Base-by-base conservation (phyloP, 2,797 vertebrate genomes). In the Gambusia yucatana region DNA sequence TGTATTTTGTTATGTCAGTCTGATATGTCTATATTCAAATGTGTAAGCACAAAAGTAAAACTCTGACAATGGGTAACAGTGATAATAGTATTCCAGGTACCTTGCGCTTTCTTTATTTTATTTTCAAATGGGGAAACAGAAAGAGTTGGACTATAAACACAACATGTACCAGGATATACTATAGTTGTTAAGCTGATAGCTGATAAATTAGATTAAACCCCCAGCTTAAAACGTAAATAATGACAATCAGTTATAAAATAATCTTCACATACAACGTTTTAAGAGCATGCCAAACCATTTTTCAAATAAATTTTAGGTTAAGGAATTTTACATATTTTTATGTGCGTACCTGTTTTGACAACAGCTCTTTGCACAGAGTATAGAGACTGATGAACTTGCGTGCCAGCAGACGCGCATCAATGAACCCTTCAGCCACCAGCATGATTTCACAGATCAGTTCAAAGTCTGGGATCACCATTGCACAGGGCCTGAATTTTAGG, bases 381-480 rank as follows among this genome's bases (percentile, higher is more conserved):
- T 96, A 96, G 72, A 97, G 93, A 84, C 92, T 96, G 82, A 97
- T 97, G 83, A 97, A 97, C 79, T 97, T 97, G 84, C 94, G 95
- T 11, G 95, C 92, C 52, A 96, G 85, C 82, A 95, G 91, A n/a
- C 95, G 94, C 44, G 95, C 96, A 70, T 96, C 96, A 77, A 97
- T 91, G 81, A 95, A 96, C 71, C 96, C 93, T 86, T 97, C 96
- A 10, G 94, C 96, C 69, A 96, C 94, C 91, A 97, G 84, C 92
- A 93, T 94, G 86, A 96, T 96, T 93, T 97, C 96, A 92, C 96
- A 97, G 48, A 97, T 97, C 59, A 97, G 88, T 89, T 96, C 94
- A 76, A 96, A 96, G 88, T 96, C 95, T 77, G 96, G 96, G 91
- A 97, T 96, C 78, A 97, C 94, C 93, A 94, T 94, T 50, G 94